phyloP scores from a whole-genome alignment of 1,140 invertebrate species.

The Apis mellifera region DNA sequence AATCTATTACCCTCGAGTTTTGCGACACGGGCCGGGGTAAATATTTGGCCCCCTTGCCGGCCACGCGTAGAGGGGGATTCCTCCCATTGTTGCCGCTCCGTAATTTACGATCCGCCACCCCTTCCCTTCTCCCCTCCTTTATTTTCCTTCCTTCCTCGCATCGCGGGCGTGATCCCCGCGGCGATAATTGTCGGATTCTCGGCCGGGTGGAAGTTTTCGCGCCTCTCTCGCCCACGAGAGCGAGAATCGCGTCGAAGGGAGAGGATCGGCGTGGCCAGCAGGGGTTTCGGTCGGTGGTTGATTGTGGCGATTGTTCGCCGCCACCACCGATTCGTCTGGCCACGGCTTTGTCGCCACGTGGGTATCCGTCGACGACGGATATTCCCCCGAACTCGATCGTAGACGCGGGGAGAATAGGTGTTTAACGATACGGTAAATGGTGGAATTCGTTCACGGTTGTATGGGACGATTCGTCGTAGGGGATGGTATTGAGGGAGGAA shows the following conservation, averaged over 20 bases:
- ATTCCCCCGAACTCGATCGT: conserved; percentile 31
- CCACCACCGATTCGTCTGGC: conserved; percentile 24
- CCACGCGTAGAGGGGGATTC: conserved; percentile 39
- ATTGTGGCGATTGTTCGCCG: conserved; percentile 65
- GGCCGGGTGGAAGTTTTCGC: conserved; percentile 47
- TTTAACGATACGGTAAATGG: conserved; percentile 56
- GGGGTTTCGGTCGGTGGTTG: conserved; percentile 29
- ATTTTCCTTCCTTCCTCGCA: conserved; percentile 13
- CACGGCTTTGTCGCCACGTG: conserved; percentile 50
- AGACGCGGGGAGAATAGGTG: conserved; percentile 49
- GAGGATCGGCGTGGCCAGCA: not conserved
- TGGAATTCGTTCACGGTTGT: conserved; percentile 13
- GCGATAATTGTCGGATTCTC: conserved; percentile 52
- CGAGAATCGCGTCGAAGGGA: not conserved
- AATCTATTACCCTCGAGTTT: conserved; percentile 70
- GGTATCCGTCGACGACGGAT: conserved; percentile 27
- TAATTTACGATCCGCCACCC: conserved; percentile 65
- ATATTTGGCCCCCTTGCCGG: conserved; percentile 62
- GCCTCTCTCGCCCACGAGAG: conserved; percentile 54
- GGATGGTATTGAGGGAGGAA: not conserved
- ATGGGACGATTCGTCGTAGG: not conserved
- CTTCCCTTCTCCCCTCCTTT: not conserved
- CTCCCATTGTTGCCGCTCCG: conserved; percentile 60
- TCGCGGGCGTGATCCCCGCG: conserved; percentile 39
- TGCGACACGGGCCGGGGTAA: conserved; percentile 65